These are phyloP conservation scores for Liodrosophila aerea DNA, from an alignment of 2,888 invertebrate genomes.

Conservation along the genomic window DNA sequence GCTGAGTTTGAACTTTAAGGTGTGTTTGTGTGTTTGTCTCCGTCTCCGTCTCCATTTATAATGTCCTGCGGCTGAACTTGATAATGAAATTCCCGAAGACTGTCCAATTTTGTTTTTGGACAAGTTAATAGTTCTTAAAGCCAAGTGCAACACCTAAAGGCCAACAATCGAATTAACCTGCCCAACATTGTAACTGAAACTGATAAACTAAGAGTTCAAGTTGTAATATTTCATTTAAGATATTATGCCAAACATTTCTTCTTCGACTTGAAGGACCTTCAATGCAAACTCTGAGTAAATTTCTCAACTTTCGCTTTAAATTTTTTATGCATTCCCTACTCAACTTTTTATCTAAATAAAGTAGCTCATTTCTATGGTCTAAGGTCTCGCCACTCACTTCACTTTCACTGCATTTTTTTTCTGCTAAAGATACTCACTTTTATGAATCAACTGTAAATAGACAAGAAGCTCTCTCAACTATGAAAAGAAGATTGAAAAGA, in stretches of 20 bases:
- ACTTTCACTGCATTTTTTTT: constrained; percentile 27
- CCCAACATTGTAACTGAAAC: no score
- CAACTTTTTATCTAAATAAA: no score
- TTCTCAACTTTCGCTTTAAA: constrained; percentile 18
- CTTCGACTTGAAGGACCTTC: no score
- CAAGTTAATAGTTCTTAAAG: constrained; percentile 19
- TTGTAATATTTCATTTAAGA: background rate
- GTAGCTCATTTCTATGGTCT: constrained; percentile 46
- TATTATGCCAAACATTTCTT: no score
- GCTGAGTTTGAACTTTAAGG: constrained; percentile 48
- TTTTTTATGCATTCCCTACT: no score
- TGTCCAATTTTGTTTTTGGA: constrained; percentile 30
- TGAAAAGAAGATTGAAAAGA: constrained; percentile 16
- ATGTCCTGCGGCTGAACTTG: constrained; percentile 45
- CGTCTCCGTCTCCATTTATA: background rate
- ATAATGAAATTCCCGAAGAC: constrained; percentile 59
- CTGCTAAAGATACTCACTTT: constrained; percentile 24
- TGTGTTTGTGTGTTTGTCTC: constrained; percentile 15
- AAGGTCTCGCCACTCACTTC: background rate
- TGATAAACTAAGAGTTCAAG: no score
- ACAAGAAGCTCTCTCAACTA: constrained; percentile 17
- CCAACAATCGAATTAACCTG: background rate
- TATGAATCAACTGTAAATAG: constrained; percentile 27
- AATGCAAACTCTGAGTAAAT: background rate
- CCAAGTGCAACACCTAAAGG: constrained; percentile 5